A percentile compares a stretch with the other conserved stretches of the same genome.
Evolutionary conservation across 1,140 invertebrate species (phyloP).

Genomic region (Hypothenemus hampei): DNA sequence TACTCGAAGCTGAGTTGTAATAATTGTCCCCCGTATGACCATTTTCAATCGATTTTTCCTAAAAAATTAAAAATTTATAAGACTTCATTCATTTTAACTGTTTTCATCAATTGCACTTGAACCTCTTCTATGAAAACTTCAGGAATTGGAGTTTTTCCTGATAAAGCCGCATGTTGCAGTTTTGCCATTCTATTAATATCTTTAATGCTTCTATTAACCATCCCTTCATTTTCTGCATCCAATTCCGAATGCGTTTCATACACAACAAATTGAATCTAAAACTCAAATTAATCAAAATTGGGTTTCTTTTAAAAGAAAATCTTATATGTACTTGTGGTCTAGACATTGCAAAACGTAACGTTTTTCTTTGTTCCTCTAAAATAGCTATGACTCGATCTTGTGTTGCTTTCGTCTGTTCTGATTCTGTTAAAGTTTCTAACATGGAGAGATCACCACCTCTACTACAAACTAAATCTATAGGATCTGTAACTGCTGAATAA

Average conservation of each 20-base stretch:
- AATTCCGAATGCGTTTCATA: constrained; percentile 67
- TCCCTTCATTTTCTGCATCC: constrained; percentile 59
- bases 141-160: constrained; percentile 35
- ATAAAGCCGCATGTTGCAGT: constrained; percentile 55
- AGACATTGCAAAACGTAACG: constrained; percentile 59
- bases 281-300: not conserved
- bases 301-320: not conserved
- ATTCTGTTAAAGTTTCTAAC: constrained; percentile 62
- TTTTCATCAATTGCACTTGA: not conserved
- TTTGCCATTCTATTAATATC: constrained; percentile 58
- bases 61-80: too few relatives aligned
- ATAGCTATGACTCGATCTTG: constrained; percentile 54
- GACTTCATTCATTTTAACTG: too few relatives aligned
- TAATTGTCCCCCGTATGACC: not conserved
- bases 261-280: constrained; percentile 61
- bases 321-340: constrained; percentile 54
- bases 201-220: constrained; percentile 55
- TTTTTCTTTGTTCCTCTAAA: constrained; percentile 62
- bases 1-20: constrained; percentile 6
- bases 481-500: constrained; percentile 66
- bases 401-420: constrained; percentile 55
- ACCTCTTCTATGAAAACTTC: constrained; percentile 8
- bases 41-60: not conserved
- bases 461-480: constrained; percentile 65
- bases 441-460: constrained; percentile 62